Conservation (phyloP, 2,888 invertebrate genomes). For the Tetheella fluctuosa region DNA sequence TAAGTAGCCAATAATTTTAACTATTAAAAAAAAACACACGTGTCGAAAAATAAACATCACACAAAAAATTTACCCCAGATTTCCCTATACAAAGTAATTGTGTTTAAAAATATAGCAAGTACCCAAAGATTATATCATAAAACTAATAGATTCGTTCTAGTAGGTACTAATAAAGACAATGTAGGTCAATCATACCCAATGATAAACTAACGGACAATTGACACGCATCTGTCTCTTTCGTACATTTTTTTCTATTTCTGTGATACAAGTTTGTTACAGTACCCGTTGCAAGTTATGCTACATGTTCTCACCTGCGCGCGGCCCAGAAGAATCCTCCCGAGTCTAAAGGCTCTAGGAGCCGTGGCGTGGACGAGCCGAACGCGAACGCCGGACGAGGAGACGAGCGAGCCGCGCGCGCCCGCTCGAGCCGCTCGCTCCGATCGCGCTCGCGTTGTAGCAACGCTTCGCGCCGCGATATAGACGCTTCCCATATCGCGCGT, state of each 20-base stretch:
- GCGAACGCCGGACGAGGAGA: constrained; percentile 88
- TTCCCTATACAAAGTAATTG: neutral
- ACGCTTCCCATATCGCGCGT: constrained; percentile 94
- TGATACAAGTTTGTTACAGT: neutral
- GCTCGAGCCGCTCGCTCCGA: constrained; percentile 91
- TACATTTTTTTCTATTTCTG: no score
- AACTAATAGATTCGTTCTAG: no score
- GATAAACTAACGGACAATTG: neutral
- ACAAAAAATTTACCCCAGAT: neutral
- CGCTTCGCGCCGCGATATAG: constrained; percentile 93
- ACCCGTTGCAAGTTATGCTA: neutral
- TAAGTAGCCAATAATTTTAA: constrained; percentile 2
- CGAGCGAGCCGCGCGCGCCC: constrained; percentile 90
- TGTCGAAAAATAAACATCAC: neutral
- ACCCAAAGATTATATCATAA: no score
- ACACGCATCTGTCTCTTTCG: neutral
- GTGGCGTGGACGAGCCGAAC: constrained; percentile 95
- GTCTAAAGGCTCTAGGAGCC: constrained; percentile 93
- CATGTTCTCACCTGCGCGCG: constrained; percentile 86
- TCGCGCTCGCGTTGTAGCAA: constrained; percentile 94
- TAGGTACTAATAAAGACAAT: no score
- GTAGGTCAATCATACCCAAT: neutral
- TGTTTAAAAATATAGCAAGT: no score
- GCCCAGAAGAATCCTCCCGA: constrained; percentile 93
- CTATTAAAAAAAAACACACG: constrained; percentile 1